Base-by-base conservation (phyloP, 2,113 vertebrate genomes). In the chimpanzee (Pan troglodytes) region DNA sequence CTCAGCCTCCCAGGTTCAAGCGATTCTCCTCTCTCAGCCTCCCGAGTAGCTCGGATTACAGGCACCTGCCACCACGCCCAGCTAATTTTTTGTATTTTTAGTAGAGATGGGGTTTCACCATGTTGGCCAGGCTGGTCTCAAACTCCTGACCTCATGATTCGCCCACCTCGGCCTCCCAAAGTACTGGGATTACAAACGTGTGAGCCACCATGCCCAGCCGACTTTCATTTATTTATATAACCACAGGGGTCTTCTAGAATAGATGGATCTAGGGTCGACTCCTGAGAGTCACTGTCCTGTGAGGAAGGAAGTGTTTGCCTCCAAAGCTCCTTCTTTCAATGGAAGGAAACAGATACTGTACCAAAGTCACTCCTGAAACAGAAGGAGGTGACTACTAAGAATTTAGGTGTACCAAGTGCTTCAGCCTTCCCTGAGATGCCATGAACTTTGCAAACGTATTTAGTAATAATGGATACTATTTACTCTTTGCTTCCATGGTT, bases 171-270 rank as follows among this genome's bases (percentile, higher is more conserved):
- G 25, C 25, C 10, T 12, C 59, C 10, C 59, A 61, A 61, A 61
- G 59, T 61, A 10, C 59, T 61, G 10, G 25, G 59, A 61, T 61
- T 12, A 61, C 25, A 61, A 12, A 10, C 1, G 4, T 61, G 59
- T 61, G 59, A 61, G 59, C 25, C 25, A 61, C 59, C 27, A 11
- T 5, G 10, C 25, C 59, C 59, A 61, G 25, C 59, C 25, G 52
- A 55, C 52, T 55, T 55, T 55, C 52, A 91, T 88, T 93, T 88
- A 76, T 85, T 94, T 73, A 92, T 88, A 79, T 91, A 91, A 80
- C 48, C 48, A 90, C 55, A 91, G 82, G 10, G 52, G 22, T 80
- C 22, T 82, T 94, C 38, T 76, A 48, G 61, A 83, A 87, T 59
- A 64, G 2, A 55, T 45, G 14, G n/a, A 27, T 83, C 6, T 80